phyloP scores from a whole-genome alignment of 2,797 vertebrate genomes.

The Eupleurogrammus muticus region DNA sequence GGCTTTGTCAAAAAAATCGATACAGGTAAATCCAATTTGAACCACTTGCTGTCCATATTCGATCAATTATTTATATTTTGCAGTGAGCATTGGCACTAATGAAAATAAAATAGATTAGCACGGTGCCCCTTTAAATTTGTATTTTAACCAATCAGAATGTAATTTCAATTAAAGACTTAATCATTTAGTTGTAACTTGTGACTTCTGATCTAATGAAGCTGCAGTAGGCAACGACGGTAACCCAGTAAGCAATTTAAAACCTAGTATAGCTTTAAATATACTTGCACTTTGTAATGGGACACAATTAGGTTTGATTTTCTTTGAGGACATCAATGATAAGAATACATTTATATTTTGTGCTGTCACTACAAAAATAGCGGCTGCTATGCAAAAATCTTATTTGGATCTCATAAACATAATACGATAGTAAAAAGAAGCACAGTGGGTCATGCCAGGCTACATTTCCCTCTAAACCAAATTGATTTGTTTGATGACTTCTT shows the following conservation, averaged over 20 bases:
- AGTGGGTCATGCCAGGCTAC: neutral
- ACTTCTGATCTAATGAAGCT: neutral
- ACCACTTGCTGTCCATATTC: too few relatives aligned
- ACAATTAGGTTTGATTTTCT: neutral
- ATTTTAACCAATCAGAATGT: neutral
- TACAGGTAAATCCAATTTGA: too few relatives aligned
- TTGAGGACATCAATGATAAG: neutral
- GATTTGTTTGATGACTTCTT: neutral
- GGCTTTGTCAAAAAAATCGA: too few relatives aligned
- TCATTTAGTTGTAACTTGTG: neutral
- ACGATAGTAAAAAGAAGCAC: neutral
- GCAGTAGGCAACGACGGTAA: too few relatives aligned
- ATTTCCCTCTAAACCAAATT: neutral
- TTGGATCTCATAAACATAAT: too few relatives aligned
- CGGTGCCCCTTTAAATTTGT: neutral
- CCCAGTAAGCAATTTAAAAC: too few relatives aligned
- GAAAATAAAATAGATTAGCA: too few relatives aligned
- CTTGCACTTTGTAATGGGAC: neutral
- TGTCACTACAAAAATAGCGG: too few relatives aligned
- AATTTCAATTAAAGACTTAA: neutral
- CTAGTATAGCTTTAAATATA: neutral
- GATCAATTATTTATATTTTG: too few relatives aligned
- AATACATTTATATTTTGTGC: too few relatives aligned
- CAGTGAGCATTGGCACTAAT: too few relatives aligned
- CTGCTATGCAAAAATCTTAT: too few relatives aligned